Conservation (phyloP, 2,113 vertebrate genomes). For the Heptranchias perlo region DNA sequence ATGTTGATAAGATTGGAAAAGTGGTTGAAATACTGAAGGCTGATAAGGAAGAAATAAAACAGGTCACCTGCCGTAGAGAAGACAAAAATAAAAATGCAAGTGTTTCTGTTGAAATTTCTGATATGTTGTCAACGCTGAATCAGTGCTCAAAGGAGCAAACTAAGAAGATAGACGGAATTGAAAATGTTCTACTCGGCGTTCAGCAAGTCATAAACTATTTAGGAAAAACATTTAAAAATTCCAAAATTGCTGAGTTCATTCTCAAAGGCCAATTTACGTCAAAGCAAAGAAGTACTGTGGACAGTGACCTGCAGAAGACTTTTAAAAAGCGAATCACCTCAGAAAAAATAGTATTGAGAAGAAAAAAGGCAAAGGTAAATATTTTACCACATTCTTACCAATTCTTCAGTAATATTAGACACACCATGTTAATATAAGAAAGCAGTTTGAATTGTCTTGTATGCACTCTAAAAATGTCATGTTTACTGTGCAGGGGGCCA, state of each 20-base stretch:
- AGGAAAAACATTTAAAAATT: conserved; percentile 62
- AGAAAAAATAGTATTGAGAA: neutral
- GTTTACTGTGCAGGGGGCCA: neutral
- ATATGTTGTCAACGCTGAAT: conserved; percentile 55
- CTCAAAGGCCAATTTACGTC: conserved; percentile 53
- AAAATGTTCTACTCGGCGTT: conserved; percentile 64
- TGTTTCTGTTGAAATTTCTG: conserved; percentile 56
- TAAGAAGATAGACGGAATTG: conserved; percentile 65
- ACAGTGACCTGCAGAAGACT: no score
- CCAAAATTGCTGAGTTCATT: conserved; percentile 57
- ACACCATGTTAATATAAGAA: neutral
- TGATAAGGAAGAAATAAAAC: conserved; percentile 59
- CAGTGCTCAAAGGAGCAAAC: conserved; percentile 61
- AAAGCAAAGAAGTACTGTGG: conserved; percentile 42
- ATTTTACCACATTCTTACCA: neutral
- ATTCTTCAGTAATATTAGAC: neutral
- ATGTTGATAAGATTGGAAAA: conserved; percentile 60
- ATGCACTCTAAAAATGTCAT: neutral
- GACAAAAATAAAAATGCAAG: conserved; percentile 47
- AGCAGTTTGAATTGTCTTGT: neutral
- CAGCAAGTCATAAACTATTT: conserved; percentile 71
- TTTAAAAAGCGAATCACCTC: neutral
- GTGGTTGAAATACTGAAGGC: conserved; percentile 65
- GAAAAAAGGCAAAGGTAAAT: conserved; percentile 19
- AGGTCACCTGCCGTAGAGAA: conserved; percentile 40